These are phyloP conservation scores for Onthophagus sagittarius DNA, from an alignment of 2,888 invertebrate species.

Conservation along the genomic window DNA sequence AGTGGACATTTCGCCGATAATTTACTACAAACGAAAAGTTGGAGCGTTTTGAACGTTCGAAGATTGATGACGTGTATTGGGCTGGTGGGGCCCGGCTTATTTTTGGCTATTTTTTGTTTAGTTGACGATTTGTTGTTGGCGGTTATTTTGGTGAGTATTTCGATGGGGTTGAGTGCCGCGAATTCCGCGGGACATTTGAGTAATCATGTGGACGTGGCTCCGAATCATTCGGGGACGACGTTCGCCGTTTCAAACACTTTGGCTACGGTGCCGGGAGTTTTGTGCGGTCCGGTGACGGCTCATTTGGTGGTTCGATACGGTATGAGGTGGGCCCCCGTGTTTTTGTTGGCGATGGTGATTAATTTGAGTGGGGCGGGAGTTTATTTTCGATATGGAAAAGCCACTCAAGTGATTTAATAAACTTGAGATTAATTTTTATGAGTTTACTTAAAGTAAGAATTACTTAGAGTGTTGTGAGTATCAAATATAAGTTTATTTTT, in stretches of 20 bases:
- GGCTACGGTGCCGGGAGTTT: conserved; percentile 70
- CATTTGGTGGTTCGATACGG: conserved; percentile 66
- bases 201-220: conserved; percentile 74
- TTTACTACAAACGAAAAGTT: conserved; percentile 51
- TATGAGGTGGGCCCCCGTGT: conserved; percentile 72
- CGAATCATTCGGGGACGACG: conserved; percentile 72
- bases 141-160: conserved; percentile 67
- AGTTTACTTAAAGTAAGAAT: no score
- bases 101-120: conserved; percentile 66
- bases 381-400: conserved; percentile 69
- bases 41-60: conserved; percentile 65
- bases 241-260: conserved; percentile 74
- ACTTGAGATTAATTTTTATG: neutral
- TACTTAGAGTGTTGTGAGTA: no score
- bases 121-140: conserved; percentile 66
- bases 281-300: conserved; percentile 73
- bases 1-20: conserved; percentile 71
- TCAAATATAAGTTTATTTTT: no score
- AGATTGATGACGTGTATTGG: conserved; percentile 67
- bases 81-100: conserved; percentile 67
- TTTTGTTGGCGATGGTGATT: conserved; percentile 65
- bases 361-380: conserved; percentile 70
- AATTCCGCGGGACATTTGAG: conserved; percentile 73
- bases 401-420: conserved; percentile 58
- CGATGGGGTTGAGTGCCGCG: conserved; percentile 71